phyloP scores from a whole-genome alignment of 2,113 vertebrate species.

The Mastomys natalensis region DNA sequence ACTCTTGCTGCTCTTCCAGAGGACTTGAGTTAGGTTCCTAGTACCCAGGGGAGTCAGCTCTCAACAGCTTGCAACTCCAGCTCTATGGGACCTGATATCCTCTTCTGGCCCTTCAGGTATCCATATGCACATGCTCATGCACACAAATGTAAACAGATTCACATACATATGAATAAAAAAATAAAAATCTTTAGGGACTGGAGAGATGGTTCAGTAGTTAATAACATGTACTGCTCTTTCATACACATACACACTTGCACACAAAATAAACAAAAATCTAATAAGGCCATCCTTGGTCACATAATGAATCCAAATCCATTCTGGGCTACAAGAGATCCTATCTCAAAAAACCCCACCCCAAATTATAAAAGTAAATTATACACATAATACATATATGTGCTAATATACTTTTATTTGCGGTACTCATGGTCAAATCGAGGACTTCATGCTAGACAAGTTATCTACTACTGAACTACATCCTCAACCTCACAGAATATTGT shows the following conservation, averaged over 20 bases:
- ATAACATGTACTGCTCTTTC: not conserved
- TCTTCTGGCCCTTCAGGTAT: not conserved
- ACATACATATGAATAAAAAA: not conserved
- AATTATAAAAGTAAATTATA: not conserved
- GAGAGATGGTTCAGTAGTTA: not conserved
- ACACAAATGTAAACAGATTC: not conserved
- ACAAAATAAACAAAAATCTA: not conserved
- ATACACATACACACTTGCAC: not conserved
- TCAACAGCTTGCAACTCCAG: not conserved
- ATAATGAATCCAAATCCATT: not conserved
- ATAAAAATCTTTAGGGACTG: not conserved
- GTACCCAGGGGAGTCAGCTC: not conserved
- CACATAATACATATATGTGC: not conserved
- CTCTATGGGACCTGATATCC: not conserved
- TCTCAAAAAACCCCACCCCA: not conserved
- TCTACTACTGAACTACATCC: not conserved
- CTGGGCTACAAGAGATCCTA: not conserved
- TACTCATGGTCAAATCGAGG: not conserved
- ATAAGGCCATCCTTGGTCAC: not conserved
- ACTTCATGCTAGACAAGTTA: not conserved
- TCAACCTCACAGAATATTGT: not conserved
- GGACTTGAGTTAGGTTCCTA: not conserved
- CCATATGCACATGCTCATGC: not conserved
- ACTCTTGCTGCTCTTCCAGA: not conserved
- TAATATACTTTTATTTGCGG: not conserved